Evolutionary conservation across 2,113 vertebrate genomes (phyloP).

Genomic region (Platichthys stellatus): DNA sequence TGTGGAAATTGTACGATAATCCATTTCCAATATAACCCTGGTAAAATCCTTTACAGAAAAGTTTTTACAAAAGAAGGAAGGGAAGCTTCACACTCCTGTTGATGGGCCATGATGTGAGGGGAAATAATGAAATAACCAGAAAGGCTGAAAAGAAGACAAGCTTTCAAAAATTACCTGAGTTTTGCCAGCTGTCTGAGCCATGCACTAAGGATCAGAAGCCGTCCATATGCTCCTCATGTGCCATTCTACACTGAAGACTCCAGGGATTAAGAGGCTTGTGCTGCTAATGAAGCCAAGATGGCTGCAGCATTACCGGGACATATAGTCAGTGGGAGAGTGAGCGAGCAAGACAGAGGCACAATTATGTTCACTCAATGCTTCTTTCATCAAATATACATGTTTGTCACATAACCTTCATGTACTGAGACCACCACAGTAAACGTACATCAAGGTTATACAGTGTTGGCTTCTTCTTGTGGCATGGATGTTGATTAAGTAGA

Average conservation of each 20-base stretch:
- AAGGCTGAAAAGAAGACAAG: constrained; percentile 48
- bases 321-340: constrained; percentile 31
- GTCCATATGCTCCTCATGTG: constrained; percentile 67
- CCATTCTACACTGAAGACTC: constrained; percentile 74
- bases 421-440: background rate
- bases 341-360: constrained; percentile 26
- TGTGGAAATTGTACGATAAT: no score
- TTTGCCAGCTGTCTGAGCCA: constrained; percentile 62
- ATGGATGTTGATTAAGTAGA: constrained; percentile 1
- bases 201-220: constrained; percentile 71
- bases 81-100: constrained; percentile 28
- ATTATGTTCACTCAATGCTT: constrained; percentile 22
- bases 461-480: constrained; percentile 1
- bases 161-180: constrained; percentile 64
- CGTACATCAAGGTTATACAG: background rate
- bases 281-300: constrained; percentile 75
- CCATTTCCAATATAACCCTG: no score
- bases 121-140: constrained; percentile 66
- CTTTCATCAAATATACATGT: background rate
- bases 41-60: background rate
- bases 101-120: constrained; percentile 51
- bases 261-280: constrained; percentile 74
- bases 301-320: constrained; percentile 60
- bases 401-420: no score
- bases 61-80: constrained; percentile 25